These are phyloP conservation scores for Cheracebus regulus DNA, from an alignment of 2,797 vertebrate genomes.

Conservation along the genomic window DNA sequence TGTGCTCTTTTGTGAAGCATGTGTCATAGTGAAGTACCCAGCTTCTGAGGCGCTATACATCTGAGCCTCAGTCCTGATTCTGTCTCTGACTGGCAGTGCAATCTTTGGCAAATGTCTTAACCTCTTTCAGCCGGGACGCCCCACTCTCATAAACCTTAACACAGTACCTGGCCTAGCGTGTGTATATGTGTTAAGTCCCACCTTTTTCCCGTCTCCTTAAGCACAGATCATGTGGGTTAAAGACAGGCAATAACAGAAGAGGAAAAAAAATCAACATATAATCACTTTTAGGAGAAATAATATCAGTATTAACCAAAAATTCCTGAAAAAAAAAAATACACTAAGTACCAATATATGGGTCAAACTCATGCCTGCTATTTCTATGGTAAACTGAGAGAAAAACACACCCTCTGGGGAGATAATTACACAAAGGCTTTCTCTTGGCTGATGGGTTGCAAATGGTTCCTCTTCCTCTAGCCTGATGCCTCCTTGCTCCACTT, in stretches of 20 bases:
- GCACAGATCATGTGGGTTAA: neutral
- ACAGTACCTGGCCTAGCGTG: neutral
- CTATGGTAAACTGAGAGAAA: neutral
- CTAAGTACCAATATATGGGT: neutral
- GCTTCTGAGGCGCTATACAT: too few species aligned
- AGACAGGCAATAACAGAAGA: neutral
- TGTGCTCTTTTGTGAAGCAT: neutral
- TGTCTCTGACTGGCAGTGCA: neutral
- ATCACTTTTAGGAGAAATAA: neutral
- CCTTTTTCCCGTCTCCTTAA: neutral
- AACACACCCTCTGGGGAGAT: neutral
- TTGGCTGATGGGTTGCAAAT: neutral
- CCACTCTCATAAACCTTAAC: neutral
- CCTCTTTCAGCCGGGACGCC: neutral
- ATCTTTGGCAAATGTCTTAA: neutral
- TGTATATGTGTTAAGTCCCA: neutral
- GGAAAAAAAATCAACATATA: neutral
- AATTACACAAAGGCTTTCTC: neutral
- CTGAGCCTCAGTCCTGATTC: neutral
- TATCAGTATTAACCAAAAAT: neutral
- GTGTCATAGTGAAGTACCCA: neutral
- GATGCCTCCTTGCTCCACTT: fast-evolving
- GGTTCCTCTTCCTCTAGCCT: neutral
- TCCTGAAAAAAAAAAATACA: neutral
- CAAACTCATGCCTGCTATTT: neutral